A percentile compares a stretch with the other conserved stretches of the same genome.
Conservation (phyloP, 2,797 vertebrate species). For the Columba guinea region DNA sequence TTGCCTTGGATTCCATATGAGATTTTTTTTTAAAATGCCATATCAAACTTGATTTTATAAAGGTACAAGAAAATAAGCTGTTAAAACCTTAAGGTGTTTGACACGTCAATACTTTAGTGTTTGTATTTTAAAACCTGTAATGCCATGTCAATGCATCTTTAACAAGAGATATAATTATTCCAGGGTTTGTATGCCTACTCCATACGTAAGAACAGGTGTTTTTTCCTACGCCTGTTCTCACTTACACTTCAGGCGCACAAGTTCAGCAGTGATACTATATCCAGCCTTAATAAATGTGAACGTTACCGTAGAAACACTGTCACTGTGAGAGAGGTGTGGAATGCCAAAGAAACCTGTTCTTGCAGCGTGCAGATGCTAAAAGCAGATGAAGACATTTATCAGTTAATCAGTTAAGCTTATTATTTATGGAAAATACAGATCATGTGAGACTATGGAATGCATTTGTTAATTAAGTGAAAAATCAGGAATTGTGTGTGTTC, state of each 20-base stretch:
- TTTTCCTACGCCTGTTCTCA: conserved; percentile 53
- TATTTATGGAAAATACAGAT: conserved; percentile 59
- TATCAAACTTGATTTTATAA: neutral
- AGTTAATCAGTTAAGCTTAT: conserved; percentile 32
- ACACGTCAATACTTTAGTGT: neutral
- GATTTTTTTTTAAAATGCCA: neutral
- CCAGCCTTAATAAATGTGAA: conserved; percentile 35
- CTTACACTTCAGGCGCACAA: neutral
- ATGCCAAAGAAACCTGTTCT: conserved; percentile 33
- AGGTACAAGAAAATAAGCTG: neutral
- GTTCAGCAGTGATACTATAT: conserved; percentile 41
- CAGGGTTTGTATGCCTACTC: neutral
- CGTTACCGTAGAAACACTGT: conserved; percentile 54
- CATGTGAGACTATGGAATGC: neutral
- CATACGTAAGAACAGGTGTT: conserved; percentile 15
- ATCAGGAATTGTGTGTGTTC: conserved; percentile 6
- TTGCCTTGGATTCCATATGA: neutral
- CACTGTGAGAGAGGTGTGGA: conserved; percentile 23
- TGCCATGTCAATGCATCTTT: neutral
- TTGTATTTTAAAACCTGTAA: neutral
- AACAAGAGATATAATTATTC: neutral
- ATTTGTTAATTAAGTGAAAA: conserved; percentile 59
- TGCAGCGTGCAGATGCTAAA: conserved; percentile 35
- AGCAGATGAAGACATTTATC: conserved; percentile 58
- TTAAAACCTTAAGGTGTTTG: neutral